phyloP scores from a whole-genome alignment of 2,113 vertebrate species.

The Hippocampus comes region DNA sequence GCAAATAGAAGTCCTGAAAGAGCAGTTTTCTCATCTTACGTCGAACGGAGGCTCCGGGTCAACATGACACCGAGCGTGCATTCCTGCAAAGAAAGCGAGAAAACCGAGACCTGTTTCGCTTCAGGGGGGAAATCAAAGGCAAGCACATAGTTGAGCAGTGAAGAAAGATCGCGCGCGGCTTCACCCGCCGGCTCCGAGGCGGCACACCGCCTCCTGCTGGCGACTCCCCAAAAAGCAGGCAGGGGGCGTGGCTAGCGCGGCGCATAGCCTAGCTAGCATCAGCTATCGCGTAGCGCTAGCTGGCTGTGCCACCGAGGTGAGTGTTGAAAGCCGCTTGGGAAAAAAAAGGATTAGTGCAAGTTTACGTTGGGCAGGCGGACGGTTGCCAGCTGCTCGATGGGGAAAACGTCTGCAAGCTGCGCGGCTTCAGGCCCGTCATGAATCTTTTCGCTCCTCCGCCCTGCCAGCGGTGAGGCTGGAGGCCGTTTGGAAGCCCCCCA shows the following conservation, averaged over 20 bases:
- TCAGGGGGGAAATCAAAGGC: slow-evolving; percentile 68
- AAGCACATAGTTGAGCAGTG: slow-evolving; percentile 69
- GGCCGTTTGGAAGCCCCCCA: slow-evolving; percentile 30
- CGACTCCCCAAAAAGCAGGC: neutral
- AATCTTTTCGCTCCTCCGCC: slow-evolving; percentile 57
- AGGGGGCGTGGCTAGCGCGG: neutral
- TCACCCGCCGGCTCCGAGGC: slow-evolving; percentile 3
- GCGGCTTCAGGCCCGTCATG: slow-evolving; percentile 49
- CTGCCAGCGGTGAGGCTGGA: slow-evolving; percentile 38
- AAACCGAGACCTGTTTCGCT: slow-evolving; percentile 68
- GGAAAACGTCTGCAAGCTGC: slow-evolving; percentile 72
- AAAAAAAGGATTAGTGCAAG: slow-evolving; percentile 69
- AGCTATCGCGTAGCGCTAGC: slow-evolving; percentile 28
- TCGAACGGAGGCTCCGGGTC: slow-evolving; percentile 41
- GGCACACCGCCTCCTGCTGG: slow-evolving; percentile 66
- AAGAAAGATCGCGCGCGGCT: slow-evolving; percentile 63
- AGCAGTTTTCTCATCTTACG: slow-evolving; percentile 9
- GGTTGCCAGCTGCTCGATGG: slow-evolving; percentile 69
- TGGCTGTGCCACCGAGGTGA: slow-evolving; percentile 65
- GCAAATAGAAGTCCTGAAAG: neutral
- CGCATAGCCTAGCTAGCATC: neutral
- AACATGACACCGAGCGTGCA: slow-evolving; percentile 46
- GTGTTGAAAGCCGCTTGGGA: slow-evolving; percentile 77
- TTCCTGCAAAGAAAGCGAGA: slow-evolving; percentile 58
- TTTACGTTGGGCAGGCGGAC: slow-evolving; percentile 73